Evolutionary conservation across 2,888 invertebrate genomes (phyloP).

Genomic region (Zaprionus bogoriensis): DNA sequence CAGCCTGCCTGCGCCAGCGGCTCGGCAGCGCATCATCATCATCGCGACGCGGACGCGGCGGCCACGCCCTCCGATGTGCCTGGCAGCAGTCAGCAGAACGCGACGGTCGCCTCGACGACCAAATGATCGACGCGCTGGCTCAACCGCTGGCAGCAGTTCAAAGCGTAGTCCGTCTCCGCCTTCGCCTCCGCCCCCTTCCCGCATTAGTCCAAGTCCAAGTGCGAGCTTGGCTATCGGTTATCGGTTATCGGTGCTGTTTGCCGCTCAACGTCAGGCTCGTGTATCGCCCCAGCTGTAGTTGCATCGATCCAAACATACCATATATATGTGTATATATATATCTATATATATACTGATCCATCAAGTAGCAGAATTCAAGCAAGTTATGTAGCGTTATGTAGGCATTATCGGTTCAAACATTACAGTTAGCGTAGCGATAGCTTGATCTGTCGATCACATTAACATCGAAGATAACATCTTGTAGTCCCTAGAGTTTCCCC

Average conservation of each 20-base stretch:
- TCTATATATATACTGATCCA: background rate
- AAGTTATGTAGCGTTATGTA: background rate
- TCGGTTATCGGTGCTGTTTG: too few species aligned
- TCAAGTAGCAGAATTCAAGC: slow-evolving; percentile 9
- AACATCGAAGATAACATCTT: too few species aligned
- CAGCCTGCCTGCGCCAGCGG: background rate
- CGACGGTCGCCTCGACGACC: slow-evolving; percentile 72
- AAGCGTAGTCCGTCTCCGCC: too few species aligned
- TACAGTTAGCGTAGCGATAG: background rate
- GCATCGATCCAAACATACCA: too few species aligned
- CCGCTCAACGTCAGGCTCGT: background rate
- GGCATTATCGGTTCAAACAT: background rate
- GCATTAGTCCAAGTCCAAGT: too few species aligned
- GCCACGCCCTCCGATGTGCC: slow-evolving; percentile 33
- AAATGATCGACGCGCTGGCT: slow-evolving; percentile 39
- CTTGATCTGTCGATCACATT: background rate
- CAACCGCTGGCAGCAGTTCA: slow-evolving; percentile 33
- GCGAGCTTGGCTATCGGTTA: too few species aligned
- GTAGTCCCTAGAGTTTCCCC: too few species aligned
- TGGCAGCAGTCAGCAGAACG: slow-evolving; percentile 62
- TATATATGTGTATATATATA: slow-evolving; percentile 2
- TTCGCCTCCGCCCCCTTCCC: too few species aligned
- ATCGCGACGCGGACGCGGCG: background rate
- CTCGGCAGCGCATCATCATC: background rate
- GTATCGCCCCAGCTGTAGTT: background rate